Evolutionary conservation across 1,140 invertebrate genomes (phyloP).

Genomic region (Trigoniulus corallinus): DNA sequence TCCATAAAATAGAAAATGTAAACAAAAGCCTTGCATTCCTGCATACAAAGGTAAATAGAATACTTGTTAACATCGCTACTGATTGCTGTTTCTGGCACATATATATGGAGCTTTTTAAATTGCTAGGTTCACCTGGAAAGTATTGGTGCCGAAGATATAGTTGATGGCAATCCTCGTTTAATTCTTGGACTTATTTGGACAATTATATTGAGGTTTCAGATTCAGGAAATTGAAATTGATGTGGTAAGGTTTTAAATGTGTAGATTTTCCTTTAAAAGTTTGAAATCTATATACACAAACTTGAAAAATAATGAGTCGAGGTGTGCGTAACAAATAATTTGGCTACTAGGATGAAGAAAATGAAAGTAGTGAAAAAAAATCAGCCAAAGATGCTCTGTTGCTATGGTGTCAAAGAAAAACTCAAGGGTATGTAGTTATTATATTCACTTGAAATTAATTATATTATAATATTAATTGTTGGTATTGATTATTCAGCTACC

Average conservation of each 20-base stretch:
- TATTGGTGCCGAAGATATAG: slow-evolving; percentile 97
- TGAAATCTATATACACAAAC: too few species aligned
- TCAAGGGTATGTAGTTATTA: slow-evolving; percentile 40
- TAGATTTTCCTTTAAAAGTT: slow-evolving; percentile 1
- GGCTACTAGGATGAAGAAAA: slow-evolving; percentile 75
- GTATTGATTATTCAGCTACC: slow-evolving; percentile 31
- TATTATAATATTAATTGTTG: slow-evolving; percentile 3
- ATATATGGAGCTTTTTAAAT: slow-evolving; percentile 5
- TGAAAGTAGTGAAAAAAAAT: slow-evolving; percentile 94
- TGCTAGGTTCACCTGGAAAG: slow-evolving; percentile 81
- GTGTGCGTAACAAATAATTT: background rate
- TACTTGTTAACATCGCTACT: background rate
- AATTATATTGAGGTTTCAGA: slow-evolving; percentile 33
- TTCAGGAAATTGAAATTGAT: slow-evolving; percentile 97
- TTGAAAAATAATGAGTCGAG: background rate
- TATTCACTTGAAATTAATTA: background rate
- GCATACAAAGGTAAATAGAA: slow-evolving; percentile 73
- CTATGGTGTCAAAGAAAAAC: slow-evolving; percentile 98
- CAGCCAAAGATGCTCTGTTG: slow-evolving; percentile 93
- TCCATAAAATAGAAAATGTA: slow-evolving; percentile 99
- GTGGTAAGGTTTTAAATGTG: slow-evolving; percentile 51
- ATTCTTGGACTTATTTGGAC: slow-evolving; percentile 94
- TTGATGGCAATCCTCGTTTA: slow-evolving; percentile 83
- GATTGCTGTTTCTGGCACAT: background rate
- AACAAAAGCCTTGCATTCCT: slow-evolving; percentile 96